phyloP scores from a whole-genome alignment of 2,797 vertebrate species.

The Anniella stebbinsi region DNA sequence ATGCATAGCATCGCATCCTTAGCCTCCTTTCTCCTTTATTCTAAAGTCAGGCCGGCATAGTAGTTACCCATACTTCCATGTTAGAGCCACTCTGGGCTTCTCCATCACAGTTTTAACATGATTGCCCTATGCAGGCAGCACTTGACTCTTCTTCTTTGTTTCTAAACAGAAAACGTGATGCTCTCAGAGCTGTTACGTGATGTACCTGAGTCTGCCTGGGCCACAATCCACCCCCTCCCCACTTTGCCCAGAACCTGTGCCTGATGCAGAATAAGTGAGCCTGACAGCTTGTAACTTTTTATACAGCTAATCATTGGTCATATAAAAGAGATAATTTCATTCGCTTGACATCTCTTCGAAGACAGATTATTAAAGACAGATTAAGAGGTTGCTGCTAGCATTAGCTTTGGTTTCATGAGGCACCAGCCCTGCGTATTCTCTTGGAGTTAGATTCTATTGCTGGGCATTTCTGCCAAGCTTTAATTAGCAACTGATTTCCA shows the following conservation, averaged over 20 bases:
- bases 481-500: conserved; percentile 45
- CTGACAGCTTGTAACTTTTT: conserved; percentile 11
- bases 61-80: background rate
- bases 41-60: background rate
- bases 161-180: background rate
- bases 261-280: background rate
- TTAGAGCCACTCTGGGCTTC: background rate
- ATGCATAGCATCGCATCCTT: too few species aligned
- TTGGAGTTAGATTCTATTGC: conserved; percentile 41
- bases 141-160: background rate
- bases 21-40: background rate
- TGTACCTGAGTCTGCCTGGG: background rate
- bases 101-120: background rate
- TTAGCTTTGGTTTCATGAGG: conserved; percentile 47
- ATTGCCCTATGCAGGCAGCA: background rate
- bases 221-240: background rate
- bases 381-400: conserved; percentile 32
- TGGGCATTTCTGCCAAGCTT: conserved; percentile 48
- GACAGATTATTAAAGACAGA: conserved; percentile 51
- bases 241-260: background rate
- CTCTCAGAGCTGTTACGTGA: background rate
- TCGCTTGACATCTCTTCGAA: conserved; percentile 38
- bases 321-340: conserved; percentile 27
- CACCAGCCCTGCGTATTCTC: conserved; percentile 36
- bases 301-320: background rate